Base-by-base conservation (phyloP, 2,797 vertebrate genomes). In the Neostethus bicornis region DNA sequence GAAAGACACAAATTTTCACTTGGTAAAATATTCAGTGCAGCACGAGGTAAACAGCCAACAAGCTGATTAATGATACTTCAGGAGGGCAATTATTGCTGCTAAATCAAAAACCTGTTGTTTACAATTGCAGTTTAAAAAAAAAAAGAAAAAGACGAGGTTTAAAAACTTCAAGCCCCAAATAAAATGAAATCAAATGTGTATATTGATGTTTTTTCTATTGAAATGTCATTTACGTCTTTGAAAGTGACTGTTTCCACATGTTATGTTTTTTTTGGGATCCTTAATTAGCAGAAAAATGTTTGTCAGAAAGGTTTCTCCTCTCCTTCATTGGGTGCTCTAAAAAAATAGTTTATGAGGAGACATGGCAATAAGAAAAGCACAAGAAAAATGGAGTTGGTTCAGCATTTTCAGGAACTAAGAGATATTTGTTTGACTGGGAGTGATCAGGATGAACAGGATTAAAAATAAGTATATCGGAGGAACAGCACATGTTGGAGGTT, bases 251-350 rank as follows among this genome's bases (percentile, higher is more conserved):
- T 29, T 45, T 19, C 10, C 20, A 29, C 37, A n/a, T 41, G 49
- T 45, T 37, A 34, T 34, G 31, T n/a, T 34, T 34, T 31, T 31
- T 14, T 34, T 31, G n/a, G 34, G 31, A 12, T 34, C 44, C 66
- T 68, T 45, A 73, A 71, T 70, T 58, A 68, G 66, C 44, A 45
- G 32, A 41, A 28, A 49, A 52, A 46, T 31, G 29, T 55, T 34
- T 32, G 54, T 31, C 46, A 26, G 45, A 5, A 19, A 14, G 42
- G 24, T 32, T 51, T 52, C 46, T 16, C 20, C 34, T 62, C 45
- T 1, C 3, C 26, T 9, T 49, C 38, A 32, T 38, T 44, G 16
- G 34, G 69, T 31, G 52, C 56, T 55, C 57, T 37, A 48, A 51
- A 62, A 57, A 38, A 51, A 58, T 19, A 43, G 53, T 63, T 34